Base-by-base conservation (phyloP, 2,888 invertebrate genomes). In the Ceriagrion tenellum region DNA sequence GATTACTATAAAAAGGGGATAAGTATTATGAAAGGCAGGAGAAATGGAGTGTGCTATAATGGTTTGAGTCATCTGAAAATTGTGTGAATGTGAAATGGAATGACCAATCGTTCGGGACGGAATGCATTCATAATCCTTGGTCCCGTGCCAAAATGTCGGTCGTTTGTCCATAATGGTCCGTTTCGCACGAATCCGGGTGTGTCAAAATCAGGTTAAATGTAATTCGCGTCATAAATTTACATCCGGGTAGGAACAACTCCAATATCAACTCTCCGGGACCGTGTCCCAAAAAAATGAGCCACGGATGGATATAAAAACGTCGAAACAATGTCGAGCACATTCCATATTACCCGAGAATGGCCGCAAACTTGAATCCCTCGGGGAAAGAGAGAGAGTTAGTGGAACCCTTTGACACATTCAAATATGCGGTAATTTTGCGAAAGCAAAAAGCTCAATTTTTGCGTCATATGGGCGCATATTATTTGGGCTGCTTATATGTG, bases 71-170 rank as follows among this genome's bases (percentile, higher is more conserved):
- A 16, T 35, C 81, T 81, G 81, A 35, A 81, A 81, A 81, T 81
- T 81, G 81, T 81, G 35, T 81, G 81, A 81, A 81, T 81, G 81
- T 81, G 81, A 81, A 81, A 81, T 81, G 81, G 18, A 81, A 81
- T 81, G 81, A 81, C 81, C 81, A 81, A 81, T 81, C 81, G 81
- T 8, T 26, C 13, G 35, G 35, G 81, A 10, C 26, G 8, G 26
- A 81, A 81, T 81, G 81, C 81, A 81, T 30, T 35, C 81, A 81
- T 81, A 81, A 81, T 81, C 81, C 81, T 81, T 81, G 81, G 81
- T 81, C 16, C 81, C 16, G 81, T 35, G 81, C 81, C 81, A 81
- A 81, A 81, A 35, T 35, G 35, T 16, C 81, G 81, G 81, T 81
- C 81, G 81, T 81, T 81, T 35, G 35, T 35, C 81, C 30, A 81